A percentile compares a stretch with the other conserved stretches of the same genome.
Evolutionary conservation across 2,888 invertebrate species (phyloP).

Genomic region (Euplagia quadripunctaria): DNA sequence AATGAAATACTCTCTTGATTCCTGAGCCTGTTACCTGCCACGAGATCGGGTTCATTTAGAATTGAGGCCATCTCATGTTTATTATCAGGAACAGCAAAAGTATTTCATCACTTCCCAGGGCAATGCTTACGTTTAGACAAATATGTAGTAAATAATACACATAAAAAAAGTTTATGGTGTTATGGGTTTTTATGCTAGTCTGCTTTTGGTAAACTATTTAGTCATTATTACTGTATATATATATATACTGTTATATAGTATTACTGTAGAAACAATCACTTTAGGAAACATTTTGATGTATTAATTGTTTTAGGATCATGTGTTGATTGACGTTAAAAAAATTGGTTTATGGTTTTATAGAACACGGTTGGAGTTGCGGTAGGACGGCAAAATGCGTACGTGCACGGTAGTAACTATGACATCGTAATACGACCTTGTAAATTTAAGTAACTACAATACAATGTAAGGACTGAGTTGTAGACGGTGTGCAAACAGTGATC

Average conservation of each 20-base stretch:
- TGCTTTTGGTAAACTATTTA: neutral
- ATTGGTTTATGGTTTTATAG: slow-evolving; percentile 5
- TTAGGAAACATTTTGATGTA: slow-evolving; percentile 73
- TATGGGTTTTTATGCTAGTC: too few species aligned
- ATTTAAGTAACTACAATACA: too few species aligned
- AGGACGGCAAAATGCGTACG: neutral
- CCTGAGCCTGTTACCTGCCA: too few species aligned
- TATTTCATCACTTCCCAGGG: too few species aligned
- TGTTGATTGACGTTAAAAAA: slow-evolving; percentile 65
- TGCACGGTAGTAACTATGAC: neutral
- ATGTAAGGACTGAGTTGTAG: slow-evolving; percentile 8
- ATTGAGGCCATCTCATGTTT: too few species aligned
- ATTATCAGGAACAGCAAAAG: too few species aligned
- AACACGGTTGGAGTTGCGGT: neutral
- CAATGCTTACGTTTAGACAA: too few species aligned
- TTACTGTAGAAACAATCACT: slow-evolving; percentile 59
- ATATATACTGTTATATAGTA: too few species aligned
- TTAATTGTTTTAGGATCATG: slow-evolving; percentile 59
- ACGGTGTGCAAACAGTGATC: neutral
- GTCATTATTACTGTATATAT: too few species aligned
- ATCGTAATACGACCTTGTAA: neutral
- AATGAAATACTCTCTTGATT: slow-evolving; percentile 20
- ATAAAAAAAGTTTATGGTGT: too few species aligned
- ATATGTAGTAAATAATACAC: too few species aligned
- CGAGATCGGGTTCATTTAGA: too few species aligned